Evolutionary conservation across 2,113 vertebrate genomes (phyloP), one percentile per base, ranked within the genome.

Genomic region (Dicaeum eximium): DNA sequence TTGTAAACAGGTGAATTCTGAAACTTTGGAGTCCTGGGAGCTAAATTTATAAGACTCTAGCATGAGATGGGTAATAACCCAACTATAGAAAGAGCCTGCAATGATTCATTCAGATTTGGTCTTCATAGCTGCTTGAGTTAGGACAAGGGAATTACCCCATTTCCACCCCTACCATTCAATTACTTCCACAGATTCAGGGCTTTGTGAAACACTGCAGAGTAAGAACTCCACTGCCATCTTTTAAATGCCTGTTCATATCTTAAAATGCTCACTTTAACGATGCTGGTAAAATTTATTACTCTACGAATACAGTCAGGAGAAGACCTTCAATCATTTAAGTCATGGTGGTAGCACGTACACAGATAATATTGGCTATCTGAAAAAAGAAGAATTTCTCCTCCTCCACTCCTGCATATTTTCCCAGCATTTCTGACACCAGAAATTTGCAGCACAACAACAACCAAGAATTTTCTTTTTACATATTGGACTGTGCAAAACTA

Each of bases 231-330:
- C 48, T 72, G 31, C 17, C n/a, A 67, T 44, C 12, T 56, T 91
- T 72, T 40, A 67, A 67, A 75, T 72, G 60, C 17, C 11, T 84
- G 24, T 37, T 83, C 51, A 18, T n/a, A 40, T 10, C 56, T 92
- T 40, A 25, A 89, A 94, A n/a, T 0, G 0, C 6, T 40, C 30
- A 47, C 18, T 91, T 86, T 51, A 84, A 81, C 0, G 0, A 88
- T 3, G 7, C 25, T 67, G 33, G 35, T 57, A 92, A 70, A 38
- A 62, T 54, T 28, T 70, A 19, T 86, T 64, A 37, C 42, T 72
- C 31, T 75, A 9, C 54, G 23, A 91, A 72, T 30, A 75, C 40
- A 86, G 40, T 3, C 31, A 61, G 45, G 25, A 74, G 20, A 91
- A 7, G 9, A 64, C 28, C 25, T 70, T 61, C 67, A 42, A 30